phyloP scores from a whole-genome alignment of 2,888 invertebrate genomes.

The Hofmannophila pseudospretella region DNA sequence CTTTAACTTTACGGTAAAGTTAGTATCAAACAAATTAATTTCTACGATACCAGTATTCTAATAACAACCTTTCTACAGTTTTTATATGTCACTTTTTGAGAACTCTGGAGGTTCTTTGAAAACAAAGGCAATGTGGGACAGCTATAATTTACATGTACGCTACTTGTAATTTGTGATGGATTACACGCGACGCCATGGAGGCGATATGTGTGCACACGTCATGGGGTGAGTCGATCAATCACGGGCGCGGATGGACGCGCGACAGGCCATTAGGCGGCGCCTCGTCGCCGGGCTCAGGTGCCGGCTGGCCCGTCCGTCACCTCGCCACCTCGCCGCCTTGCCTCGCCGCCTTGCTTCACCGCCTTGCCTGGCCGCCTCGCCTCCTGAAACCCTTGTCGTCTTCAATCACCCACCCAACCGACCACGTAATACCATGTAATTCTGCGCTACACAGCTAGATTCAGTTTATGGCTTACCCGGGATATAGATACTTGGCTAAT shows the following conservation, averaged over 20 bases:
- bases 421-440: conserved; percentile 32
- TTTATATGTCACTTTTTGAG: no score
- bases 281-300: conserved; percentile 55
- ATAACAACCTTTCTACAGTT: no score
- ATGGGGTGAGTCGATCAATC: conserved; percentile 70
- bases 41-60: no score
- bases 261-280: conserved; percentile 70
- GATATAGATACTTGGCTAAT: no score
- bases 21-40: background rate
- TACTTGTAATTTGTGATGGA: conserved; percentile 55
- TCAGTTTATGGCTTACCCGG: conserved; percentile 5
- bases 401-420: conserved; percentile 41
- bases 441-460: no score
- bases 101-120: no score
- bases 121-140: background rate
- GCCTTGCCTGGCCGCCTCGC: background rate
- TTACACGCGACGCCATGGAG: conserved; percentile 28
- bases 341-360: background rate
- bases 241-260: conserved; percentile 62
- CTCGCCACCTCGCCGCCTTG: conserved; percentile 21
- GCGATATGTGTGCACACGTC: conserved; percentile 50
- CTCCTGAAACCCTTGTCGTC: conserved; percentile 30
- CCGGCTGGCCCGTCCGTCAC: conserved; percentile 28
- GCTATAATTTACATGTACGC: conserved; percentile 15
- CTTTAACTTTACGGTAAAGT: background rate